Evolutionary conservation across 2,797 vertebrate genomes (phyloP).

Genomic region (Neopelma chrysocephalum): DNA sequence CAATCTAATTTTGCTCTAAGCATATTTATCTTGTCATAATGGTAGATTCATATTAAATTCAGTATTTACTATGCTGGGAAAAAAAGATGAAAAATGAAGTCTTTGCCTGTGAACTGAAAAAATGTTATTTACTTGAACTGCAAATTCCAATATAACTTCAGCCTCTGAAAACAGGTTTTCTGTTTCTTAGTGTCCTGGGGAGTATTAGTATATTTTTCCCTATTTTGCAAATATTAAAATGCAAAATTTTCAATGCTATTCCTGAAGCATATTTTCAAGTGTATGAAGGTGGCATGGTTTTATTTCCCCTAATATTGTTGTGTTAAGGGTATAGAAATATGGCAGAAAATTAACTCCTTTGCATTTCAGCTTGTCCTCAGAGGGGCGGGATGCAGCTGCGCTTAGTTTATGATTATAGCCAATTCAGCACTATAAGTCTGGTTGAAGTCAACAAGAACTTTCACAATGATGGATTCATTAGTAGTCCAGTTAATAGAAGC

Average conservation of each 20-base stretch:
- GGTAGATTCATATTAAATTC: constrained; percentile 5
- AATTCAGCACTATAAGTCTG: not conserved
- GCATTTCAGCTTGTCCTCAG: not conserved
- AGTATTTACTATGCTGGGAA: not conserved
- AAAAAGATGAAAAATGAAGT: not conserved
- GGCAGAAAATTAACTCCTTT: not conserved
- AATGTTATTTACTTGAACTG: not conserved
- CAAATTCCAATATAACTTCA: not conserved
- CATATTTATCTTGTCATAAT: not conserved
- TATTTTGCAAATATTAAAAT: not conserved
- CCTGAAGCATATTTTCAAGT: not conserved
- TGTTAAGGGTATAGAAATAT: not conserved
- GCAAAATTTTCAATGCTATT: not conserved
- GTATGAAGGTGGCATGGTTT: not conserved
- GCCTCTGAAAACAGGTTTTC: not conserved
- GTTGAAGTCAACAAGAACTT: not conserved
- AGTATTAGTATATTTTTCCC: not conserved
- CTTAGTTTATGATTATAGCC: not conserved
- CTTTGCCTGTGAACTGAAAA: not conserved
- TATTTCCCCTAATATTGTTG: not conserved
- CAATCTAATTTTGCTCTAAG: constrained; percentile 4
- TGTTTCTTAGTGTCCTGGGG: not conserved
- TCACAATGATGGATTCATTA: not conserved
- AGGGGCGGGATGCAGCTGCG: not conserved
- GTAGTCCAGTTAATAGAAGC: not conserved